Conservation (phyloP, 92 coral and sea anemone species). For the Phenganax marumi region DNA sequence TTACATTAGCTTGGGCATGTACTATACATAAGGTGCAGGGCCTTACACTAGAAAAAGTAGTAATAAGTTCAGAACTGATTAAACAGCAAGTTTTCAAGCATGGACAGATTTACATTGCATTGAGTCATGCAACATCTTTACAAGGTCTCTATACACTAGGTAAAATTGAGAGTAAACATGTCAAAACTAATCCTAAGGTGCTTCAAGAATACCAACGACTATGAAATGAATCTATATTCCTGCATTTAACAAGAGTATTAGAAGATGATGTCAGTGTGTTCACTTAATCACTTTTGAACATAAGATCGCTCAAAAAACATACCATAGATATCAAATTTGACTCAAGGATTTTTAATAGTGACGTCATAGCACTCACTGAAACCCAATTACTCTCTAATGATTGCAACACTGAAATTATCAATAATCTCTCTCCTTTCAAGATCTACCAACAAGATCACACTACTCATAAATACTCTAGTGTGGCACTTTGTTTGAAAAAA, state of each 20-base stretch:
- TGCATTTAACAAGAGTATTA: not conserved
- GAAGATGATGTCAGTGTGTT: not conserved
- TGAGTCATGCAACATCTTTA: slow-evolving; percentile 57
- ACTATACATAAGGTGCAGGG: slow-evolving; percentile 71
- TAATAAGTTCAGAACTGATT: not conserved
- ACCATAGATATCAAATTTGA: not conserved
- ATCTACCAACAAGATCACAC: slow-evolving; percentile 4
- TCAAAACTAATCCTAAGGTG: slow-evolving; percentile 38
- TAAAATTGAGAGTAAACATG: not conserved
- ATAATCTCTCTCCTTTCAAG: not conserved
- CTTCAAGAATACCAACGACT: slow-evolving; percentile 35
- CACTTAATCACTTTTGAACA: slow-evolving; percentile 21
- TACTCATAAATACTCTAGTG: not conserved
- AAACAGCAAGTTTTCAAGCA: not conserved
- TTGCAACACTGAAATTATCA: not conserved
- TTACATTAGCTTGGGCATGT: slow-evolving; percentile 66
- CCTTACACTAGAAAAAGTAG: slow-evolving; percentile 17
- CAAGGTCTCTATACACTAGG: slow-evolving; percentile 40
- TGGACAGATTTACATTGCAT: slow-evolving; percentile 65
- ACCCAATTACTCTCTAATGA: too few species aligned
- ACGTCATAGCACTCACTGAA: slow-evolving; percentile 43
- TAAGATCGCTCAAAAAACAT: slow-evolving; percentile 33
- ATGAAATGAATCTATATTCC: not conserved
- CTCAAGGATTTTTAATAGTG: not conserved
- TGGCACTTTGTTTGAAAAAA: not conserved